Evolutionary conservation across 2,888 invertebrate species (phyloP).

Genomic region (Hyposoter didymator): DNA sequence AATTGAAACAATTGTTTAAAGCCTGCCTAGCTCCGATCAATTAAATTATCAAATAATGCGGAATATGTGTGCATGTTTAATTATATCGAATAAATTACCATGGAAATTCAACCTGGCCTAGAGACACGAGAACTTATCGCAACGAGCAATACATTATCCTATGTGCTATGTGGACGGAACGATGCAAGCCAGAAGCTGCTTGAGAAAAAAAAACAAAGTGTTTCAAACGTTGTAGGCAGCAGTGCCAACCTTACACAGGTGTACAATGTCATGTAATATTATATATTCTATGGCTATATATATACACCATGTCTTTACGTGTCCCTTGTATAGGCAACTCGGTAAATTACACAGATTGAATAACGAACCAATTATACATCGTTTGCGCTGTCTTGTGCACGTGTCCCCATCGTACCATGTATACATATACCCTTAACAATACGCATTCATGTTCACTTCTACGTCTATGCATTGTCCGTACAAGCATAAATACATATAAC

Average conservation of each 20-base stretch:
- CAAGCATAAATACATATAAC: slow-evolving; percentile 6
- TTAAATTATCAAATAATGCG: neutral
- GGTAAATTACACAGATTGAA: slow-evolving; percentile 77
- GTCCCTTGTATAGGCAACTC: slow-evolving; percentile 44
- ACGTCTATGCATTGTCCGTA: slow-evolving; percentile 2
- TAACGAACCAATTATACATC: slow-evolving; percentile 78
- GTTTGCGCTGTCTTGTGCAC: slow-evolving; percentile 70
- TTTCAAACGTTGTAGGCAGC: slow-evolving; percentile 31
- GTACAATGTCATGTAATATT: slow-evolving; percentile 30
- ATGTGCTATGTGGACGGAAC: neutral
- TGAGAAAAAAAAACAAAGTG: slow-evolving; percentile 21
- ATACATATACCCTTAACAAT: slow-evolving; percentile 31
- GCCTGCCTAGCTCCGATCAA: neutral
- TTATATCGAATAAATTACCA: slow-evolving; percentile 1
- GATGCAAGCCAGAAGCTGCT: neutral
- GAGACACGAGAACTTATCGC: neutral
- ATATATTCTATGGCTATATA: slow-evolving; percentile 12
- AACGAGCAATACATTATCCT: neutral
- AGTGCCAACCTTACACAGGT: slow-evolving; percentile 22
- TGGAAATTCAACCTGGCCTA: neutral
- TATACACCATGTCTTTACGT: slow-evolving; percentile 42
- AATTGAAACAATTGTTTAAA: no score
- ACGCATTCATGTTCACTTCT: slow-evolving; percentile 49
- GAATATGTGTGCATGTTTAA: slow-evolving; percentile 34
- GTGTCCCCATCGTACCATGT: slow-evolving; percentile 50